These are phyloP conservation scores for Megalopta genalis DNA, from an alignment of 1,140 invertebrate species.

Conservation along the genomic window DNA sequence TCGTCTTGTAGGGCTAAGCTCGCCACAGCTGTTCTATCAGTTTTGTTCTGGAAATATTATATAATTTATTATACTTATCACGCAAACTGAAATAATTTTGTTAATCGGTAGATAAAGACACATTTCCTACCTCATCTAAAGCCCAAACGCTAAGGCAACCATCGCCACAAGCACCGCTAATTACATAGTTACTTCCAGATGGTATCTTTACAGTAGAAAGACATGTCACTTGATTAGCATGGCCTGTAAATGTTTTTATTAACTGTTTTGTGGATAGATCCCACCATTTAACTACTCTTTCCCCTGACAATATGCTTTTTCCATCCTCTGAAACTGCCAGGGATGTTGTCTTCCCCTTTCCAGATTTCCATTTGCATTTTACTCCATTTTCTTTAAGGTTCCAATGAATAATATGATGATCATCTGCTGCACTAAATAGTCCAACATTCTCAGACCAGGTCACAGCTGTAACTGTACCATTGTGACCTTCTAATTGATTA, in stretches of 20 bases:
- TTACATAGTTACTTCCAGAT: conserved; percentile 79
- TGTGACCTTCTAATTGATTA: conserved; percentile 79
- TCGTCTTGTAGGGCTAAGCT: conserved; percentile 77
- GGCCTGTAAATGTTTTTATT: conserved; percentile 84
- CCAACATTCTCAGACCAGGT: conserved; percentile 77
- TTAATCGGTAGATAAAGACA: neutral
- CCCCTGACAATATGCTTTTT: conserved; percentile 84
- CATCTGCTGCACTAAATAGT: conserved; percentile 81
- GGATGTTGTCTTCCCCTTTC: conserved; percentile 84
- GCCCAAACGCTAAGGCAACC: conserved; percentile 83
- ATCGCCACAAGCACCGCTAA: conserved; percentile 83
- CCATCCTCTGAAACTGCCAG: conserved; percentile 84
- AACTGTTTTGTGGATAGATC: conserved; percentile 82
- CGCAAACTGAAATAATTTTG: neutral
- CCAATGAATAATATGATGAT: conserved; percentile 80
- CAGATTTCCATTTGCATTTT: conserved; percentile 83
- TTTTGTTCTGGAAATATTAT: conserved; percentile 63
- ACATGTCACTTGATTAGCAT: conserved; percentile 83
- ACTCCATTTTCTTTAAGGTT: conserved; percentile 79
- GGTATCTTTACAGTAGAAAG: conserved; percentile 79
- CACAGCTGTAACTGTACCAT: conserved; percentile 79
- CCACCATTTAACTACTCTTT: conserved; percentile 85
- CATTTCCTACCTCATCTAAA: conserved; percentile 75
- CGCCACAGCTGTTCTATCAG: conserved; percentile 77
- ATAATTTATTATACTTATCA: neutral